phyloP scores from a whole-genome alignment of 2,888 invertebrate genomes.

The Lissonota sp. region DNA sequence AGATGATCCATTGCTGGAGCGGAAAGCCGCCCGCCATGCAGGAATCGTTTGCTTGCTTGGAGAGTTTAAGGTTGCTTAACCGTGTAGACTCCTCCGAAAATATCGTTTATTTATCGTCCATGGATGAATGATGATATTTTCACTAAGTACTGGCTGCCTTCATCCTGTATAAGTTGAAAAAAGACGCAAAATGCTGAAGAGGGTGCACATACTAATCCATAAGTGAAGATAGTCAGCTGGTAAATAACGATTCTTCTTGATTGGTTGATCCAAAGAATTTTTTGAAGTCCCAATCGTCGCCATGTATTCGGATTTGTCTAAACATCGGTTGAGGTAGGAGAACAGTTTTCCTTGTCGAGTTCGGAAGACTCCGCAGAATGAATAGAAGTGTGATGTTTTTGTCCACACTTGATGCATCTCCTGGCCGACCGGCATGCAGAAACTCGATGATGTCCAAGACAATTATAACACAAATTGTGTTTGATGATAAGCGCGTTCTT shows the following conservation, averaged over 20 bases:
- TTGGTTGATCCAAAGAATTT: slow-evolving; percentile 48
- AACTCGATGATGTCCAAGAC: too few relatives aligned
- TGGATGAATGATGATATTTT: slow-evolving; percentile 28
- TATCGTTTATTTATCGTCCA: slow-evolving; percentile 61
- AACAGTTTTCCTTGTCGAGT: too few relatives aligned
- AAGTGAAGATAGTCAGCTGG: slow-evolving; percentile 54
- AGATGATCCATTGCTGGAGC: slow-evolving; percentile 42
- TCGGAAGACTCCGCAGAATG: too few relatives aligned
- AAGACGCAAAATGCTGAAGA: slow-evolving; percentile 34
- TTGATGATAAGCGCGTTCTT: too few relatives aligned
- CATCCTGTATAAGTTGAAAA: slow-evolving; percentile 35
- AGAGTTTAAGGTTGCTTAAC: background rate
- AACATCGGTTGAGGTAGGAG: too few relatives aligned
- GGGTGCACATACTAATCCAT: slow-evolving; percentile 48
- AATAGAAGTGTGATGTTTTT: slow-evolving; percentile 13
- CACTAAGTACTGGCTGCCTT: slow-evolving; percentile 15
- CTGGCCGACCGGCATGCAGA: background rate
- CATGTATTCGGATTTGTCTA: slow-evolving; percentile 55
- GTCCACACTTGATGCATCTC: slow-evolving; percentile 23
- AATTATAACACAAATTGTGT: too few relatives aligned
- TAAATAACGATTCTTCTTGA: background rate
- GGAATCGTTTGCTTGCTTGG: slow-evolving; percentile 29
- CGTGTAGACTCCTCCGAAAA: slow-evolving; percentile 50
- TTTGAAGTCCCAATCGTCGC: slow-evolving; percentile 56
- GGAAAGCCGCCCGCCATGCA: slow-evolving; percentile 50